A percentile compares a stretch with the other conserved stretches of the same genome.
These are phyloP conservation scores for Nestor notabilis DNA, from an alignment of 2,113 vertebrate species.

Conservation along the genomic window DNA sequence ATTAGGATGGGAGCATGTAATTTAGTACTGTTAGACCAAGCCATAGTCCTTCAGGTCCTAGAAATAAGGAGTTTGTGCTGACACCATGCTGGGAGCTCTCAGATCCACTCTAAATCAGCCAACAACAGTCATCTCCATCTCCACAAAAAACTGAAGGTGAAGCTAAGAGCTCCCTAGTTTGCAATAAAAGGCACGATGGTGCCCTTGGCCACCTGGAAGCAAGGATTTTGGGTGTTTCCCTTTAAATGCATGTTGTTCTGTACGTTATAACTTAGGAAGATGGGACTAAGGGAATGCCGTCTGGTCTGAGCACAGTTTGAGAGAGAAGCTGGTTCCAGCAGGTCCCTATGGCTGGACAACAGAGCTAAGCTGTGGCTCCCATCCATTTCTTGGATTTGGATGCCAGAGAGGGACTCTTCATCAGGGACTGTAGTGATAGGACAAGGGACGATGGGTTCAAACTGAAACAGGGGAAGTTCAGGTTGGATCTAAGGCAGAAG, in stretches of 20 bases:
- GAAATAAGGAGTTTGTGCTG: not conserved
- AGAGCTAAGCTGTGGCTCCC: not conserved
- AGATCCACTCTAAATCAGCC: not conserved
- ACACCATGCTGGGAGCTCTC: not conserved
- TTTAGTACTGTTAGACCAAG: not conserved
- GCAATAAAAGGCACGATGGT: not conserved
- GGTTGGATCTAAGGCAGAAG: not conserved
- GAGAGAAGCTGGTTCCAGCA: not conserved
- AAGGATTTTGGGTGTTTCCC: not conserved
- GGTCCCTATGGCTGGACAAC: not conserved
- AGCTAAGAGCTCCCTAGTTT: not conserved
- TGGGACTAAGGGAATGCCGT: not conserved
- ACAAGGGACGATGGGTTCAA: not conserved
- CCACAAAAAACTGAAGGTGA: not conserved
- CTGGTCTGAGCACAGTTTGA: not conserved
- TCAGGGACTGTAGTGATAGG: not conserved
- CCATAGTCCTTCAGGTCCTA: not conserved
- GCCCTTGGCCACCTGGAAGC: not conserved
- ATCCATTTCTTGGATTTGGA: not conserved
- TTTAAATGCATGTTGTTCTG: not conserved
- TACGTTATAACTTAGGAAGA: not conserved
- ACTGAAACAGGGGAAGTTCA: not conserved
- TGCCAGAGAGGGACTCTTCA: not conserved
- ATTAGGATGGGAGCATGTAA: not conserved
- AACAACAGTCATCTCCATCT: fast-evolving